Conservation (phyloP, 2,797 vertebrate species). For the Halcyon smyrnensis region DNA sequence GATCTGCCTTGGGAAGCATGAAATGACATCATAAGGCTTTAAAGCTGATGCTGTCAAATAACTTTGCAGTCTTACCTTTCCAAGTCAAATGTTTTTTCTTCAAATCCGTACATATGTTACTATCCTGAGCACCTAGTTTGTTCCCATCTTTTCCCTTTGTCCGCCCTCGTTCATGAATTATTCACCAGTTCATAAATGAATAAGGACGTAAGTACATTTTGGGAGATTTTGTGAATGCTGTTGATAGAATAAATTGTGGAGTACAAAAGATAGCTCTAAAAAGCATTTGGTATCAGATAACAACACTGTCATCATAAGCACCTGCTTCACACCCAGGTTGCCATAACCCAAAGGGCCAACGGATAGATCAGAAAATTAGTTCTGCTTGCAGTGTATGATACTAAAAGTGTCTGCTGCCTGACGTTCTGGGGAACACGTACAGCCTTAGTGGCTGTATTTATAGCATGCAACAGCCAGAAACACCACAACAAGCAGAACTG, state of each 20-base stretch:
- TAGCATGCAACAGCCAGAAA: neutral
- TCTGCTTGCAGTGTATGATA: neutral
- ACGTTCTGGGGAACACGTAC: neutral
- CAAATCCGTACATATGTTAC: neutral
- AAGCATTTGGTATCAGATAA: neutral
- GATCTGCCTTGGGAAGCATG: neutral
- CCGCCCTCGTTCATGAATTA: neutral
- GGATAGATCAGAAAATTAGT: neutral
- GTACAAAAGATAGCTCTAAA: neutral
- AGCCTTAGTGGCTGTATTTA: neutral
- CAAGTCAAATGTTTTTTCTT: neutral
- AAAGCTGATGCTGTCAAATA: neutral
- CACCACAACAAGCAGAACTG: neutral
- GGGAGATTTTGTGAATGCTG: neutral
- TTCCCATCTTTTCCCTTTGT: neutral
- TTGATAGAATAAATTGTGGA: neutral
- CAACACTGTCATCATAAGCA: neutral
- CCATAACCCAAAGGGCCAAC: neutral
- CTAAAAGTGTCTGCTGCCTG: neutral
- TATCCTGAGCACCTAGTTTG: neutral
- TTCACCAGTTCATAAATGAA: neutral
- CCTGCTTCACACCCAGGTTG: neutral
- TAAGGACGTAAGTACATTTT: neutral
- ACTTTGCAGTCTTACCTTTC: neutral
- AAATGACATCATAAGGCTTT: slow-evolving; percentile 8